Base-by-base conservation (phyloP, 2,113 vertebrate genomes). In the Zosterops japonicus region DNA sequence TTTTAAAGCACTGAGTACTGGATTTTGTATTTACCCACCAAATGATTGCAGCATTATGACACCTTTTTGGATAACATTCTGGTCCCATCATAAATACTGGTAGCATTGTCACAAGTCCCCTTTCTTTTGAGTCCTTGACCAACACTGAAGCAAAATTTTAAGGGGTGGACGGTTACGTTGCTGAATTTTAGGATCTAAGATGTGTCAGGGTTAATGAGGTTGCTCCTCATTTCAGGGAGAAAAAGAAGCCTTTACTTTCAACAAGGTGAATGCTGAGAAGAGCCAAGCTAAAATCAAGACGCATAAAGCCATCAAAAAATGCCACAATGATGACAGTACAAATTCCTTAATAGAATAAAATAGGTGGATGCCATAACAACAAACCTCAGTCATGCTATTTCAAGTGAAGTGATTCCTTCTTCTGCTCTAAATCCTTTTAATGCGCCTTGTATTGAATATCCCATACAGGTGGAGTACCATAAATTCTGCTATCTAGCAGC, bases 371-470 rank as follows among this genome's bases (percentile, higher is more conserved):
- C 69, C 87, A 22, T 72, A 89, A 85, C 76, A 93, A 72, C 68
- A 60, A 95, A 79, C 57, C 52, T 49, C 59, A 65, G 72, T 24
- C 72, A 64, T 64, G 80, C 76, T 95, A 92, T 93, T 95, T 95
- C 94, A 96, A 94, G 83, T 46, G 68, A 94, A 94, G 90, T 78
- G 76, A 94, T 94, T 95, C 80, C 65, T 94, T 83, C 88, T 95
- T 90, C 93, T 3, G 9, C 93, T 93, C 92, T 96, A 95, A 94
- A 97, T 94, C 94, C 90, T 96, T 90, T 96, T 94, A 96, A 96
- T 93, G 90, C 81, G 57, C 83, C 57, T 84, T 59, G 60, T 93
- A 95, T 93, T 96, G 95, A 94, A 97, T 90, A 95, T 81, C 86
- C 80, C 88, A 79, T 94, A 88, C 94, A 95, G 94, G 94, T 96